These are phyloP conservation scores for Nemurella pictetii DNA, from an alignment of 2,888 invertebrate genomes.

Conservation along the genomic window DNA sequence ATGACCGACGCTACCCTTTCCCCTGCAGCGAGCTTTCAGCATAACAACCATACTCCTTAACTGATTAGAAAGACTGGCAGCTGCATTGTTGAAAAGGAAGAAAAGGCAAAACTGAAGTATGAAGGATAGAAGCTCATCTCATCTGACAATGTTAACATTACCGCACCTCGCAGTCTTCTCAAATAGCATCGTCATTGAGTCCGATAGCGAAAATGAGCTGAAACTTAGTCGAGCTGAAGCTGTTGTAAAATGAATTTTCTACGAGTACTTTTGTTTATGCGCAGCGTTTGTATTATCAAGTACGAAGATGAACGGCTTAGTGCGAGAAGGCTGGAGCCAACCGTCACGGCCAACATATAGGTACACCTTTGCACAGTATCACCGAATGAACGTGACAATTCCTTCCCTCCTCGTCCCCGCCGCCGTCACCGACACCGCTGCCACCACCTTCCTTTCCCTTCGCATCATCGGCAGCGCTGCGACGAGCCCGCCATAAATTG, in stretches of 20 bases:
- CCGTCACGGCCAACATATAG: neutral
- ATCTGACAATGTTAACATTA: constrained; percentile 14
- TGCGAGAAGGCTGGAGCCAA: neutral
- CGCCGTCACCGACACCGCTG: too few relatives aligned
- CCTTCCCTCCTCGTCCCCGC: neutral
- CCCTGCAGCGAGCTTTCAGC: neutral
- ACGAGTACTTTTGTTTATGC: neutral
- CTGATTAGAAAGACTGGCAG: neutral
- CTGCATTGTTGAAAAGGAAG: constrained; percentile 17
- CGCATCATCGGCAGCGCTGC: neutral
- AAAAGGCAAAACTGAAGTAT: constrained; percentile 1
- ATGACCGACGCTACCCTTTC: neutral
- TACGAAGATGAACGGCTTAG: neutral
- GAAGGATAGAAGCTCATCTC: neutral
- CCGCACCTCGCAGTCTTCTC: neutral
- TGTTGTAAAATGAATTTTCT: neutral
- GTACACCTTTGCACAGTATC: neutral
- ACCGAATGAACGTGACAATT: neutral
- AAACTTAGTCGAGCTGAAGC: neutral
- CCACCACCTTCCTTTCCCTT: neutral
- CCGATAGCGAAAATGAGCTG: neutral
- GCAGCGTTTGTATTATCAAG: neutral
- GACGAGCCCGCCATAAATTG: neutral
- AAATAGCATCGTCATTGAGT: neutral
- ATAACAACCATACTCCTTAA: constrained; percentile 3